These are phyloP conservation scores for Siderastrea radians DNA, from an alignment of 92 coral and sea anemone genomes.

Conservation along the genomic window DNA sequence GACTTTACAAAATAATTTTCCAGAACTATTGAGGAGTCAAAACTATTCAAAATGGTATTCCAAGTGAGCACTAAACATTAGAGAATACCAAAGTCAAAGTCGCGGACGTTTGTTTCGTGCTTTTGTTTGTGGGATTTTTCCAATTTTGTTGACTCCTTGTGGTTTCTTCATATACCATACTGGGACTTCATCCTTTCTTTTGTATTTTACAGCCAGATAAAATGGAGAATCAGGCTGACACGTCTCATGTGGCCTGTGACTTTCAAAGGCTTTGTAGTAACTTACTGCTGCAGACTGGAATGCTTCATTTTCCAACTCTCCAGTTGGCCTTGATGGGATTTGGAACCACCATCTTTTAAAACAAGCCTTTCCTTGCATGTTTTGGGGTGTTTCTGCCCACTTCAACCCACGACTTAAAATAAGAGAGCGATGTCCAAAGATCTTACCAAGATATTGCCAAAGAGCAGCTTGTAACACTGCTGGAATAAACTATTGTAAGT, in stretches of 20 bases:
- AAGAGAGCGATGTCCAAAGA: constrained; percentile 4
- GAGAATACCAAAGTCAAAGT: not conserved
- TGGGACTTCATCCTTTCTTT: not conserved
- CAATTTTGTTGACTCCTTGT: constrained; percentile 15
- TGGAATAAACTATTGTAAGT: not conserved
- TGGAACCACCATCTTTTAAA: not conserved
- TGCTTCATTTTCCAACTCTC: not conserved
- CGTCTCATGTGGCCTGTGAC: not conserved
- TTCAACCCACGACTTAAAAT: not conserved
- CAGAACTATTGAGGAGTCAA: too few species aligned
- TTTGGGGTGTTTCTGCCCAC: constrained; percentile 15
- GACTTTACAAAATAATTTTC: too few species aligned
- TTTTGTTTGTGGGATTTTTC: not conserved
- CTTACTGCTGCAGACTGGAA: not conserved
- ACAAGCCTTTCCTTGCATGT: not conserved
- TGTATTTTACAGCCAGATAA: not conserved
- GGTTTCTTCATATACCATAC: constrained; percentile 24
- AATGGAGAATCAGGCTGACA: constrained; percentile 10
- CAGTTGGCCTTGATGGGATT: not conserved
- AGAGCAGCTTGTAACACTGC: not conserved
- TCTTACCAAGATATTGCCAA: not conserved
- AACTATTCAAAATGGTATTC: too few species aligned
- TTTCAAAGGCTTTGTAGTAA: not conserved
- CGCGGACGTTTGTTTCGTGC: not conserved
- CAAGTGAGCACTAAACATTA: too few species aligned